Conservation (phyloP, 2,797 vertebrate species). For the Karalla daura region DNA sequence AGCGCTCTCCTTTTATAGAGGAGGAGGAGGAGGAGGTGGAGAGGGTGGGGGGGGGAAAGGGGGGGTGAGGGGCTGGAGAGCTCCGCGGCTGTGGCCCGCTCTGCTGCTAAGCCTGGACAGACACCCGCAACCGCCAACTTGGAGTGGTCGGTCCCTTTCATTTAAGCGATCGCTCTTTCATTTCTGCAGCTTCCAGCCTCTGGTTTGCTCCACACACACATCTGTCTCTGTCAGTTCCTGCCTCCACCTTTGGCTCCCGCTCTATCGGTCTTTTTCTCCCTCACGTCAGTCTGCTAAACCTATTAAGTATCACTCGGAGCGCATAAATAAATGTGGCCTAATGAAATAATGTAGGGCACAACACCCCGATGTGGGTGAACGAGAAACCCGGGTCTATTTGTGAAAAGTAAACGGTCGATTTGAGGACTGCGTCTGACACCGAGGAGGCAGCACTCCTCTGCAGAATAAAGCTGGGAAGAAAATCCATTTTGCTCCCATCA, state of each 20-base stretch:
- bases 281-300: slow-evolving; percentile 64
- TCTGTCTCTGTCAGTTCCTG: slow-evolving; percentile 65
- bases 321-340: slow-evolving; percentile 58
- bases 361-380: slow-evolving; percentile 46
- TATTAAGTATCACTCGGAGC: slow-evolving; percentile 59
- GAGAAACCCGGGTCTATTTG: slow-evolving; percentile 55
- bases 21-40: slow-evolving; percentile 26
- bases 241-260: slow-evolving; percentile 61
- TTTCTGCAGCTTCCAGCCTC: slow-evolving; percentile 41
- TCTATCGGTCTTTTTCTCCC: slow-evolving; percentile 52
- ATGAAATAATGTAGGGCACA: slow-evolving; percentile 59
- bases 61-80: slow-evolving; percentile 50
- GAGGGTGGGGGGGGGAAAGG: slow-evolving; percentile 29
- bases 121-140: slow-evolving; percentile 69
- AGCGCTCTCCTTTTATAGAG: slow-evolving; percentile 51
- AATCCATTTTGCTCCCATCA: slow-evolving; percentile 35
- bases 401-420: slow-evolving; percentile 51
- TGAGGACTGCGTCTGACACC: slow-evolving; percentile 36
- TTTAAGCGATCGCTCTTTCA: slow-evolving; percentile 65
- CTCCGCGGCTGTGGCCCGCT: slow-evolving; percentile 49
- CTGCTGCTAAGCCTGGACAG: slow-evolving; percentile 67
- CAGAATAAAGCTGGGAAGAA: slow-evolving; percentile 21
- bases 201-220: slow-evolving; percentile 42
- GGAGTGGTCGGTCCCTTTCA: slow-evolving; percentile 56
- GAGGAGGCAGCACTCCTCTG: slow-evolving; percentile 24